Conservation (phyloP, 2,888 invertebrate species). For the Gastrophysa polygoni region DNA sequence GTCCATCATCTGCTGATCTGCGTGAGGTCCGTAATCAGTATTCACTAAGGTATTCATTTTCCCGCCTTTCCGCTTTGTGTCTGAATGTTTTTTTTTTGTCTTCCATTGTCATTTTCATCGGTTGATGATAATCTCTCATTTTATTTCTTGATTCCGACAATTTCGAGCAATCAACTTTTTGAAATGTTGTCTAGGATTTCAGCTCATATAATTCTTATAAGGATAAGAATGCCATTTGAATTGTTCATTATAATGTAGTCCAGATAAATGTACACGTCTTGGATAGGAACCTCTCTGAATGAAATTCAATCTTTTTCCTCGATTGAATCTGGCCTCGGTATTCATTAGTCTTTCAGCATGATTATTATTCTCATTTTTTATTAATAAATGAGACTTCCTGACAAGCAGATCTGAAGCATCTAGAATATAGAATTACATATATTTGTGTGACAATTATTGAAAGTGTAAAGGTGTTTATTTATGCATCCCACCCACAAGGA, state of each 20-base stretch:
- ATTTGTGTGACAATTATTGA: no score
- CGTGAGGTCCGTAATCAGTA: neutral
- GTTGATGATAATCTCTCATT: neutral
- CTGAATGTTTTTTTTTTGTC: neutral
- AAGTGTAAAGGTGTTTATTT: no score
- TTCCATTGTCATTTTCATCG: neutral
- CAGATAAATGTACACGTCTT: conserved; percentile 20
- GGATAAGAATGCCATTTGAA: conserved; percentile 21
- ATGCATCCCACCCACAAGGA: no score
- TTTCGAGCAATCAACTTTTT: conserved; percentile 11
- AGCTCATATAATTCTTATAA: conserved; percentile 19
- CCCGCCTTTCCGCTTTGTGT: neutral
- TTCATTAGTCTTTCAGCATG: conserved; percentile 24
- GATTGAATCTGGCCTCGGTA: conserved; percentile 28
- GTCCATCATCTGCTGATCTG: neutral
- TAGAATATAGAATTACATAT: neutral
- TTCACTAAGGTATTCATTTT: neutral
- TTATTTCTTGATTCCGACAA: neutral
- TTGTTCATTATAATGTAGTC: conserved; percentile 21
- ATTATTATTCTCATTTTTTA: conserved; percentile 29
- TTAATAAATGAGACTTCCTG: conserved; percentile 19
- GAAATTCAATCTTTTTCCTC: conserved; percentile 28
- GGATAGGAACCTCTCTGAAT: conserved; percentile 27
- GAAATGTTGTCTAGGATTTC: conserved; percentile 20
- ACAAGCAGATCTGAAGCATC: neutral